Base-by-base conservation (phyloP, 2,888 invertebrate genomes). In the Synanthedon tipuliformis region DNA sequence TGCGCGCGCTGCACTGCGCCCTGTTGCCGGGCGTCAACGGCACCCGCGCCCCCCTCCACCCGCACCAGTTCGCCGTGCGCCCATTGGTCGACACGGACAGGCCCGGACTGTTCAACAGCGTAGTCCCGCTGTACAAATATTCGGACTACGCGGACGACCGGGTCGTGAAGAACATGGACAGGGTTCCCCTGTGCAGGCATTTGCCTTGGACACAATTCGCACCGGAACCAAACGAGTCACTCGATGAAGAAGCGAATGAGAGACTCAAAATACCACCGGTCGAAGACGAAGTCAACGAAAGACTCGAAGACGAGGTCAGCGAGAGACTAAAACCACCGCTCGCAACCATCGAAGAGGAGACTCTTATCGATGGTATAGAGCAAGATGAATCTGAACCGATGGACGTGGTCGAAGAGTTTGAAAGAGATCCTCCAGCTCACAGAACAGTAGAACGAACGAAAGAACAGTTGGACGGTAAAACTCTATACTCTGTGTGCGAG, bases 11-110 rank as follows among this genome's bases (percentile, higher is more conserved):
- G 54, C 90, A 90, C 70, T 78, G 89, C 69, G 80, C 76, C 48
- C 79, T 71, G 57, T 75, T 90, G 59, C 86, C 89, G 51, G 90
- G 90, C 56, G 78, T 92, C 51, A 92, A 91, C 72, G 91, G 90
- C 59, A 90, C 90, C 56, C 81, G 89, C 16, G 86, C 86, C 2
- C 84, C 82, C 0, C 60, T 77, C 16, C 62, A 69, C 51, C 81
- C 80, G 34, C 82, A 81, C 65, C 69, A 64, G 57, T 78, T 71
- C 78, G 78, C 78, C 69, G 89, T 81, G n/a, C 68, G 86, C 1
- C 63, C 69, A 3, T 74, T 78, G 11, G 59, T 59, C 12, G 63
- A 72, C 57, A 68, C 75, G 18, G 75, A 71, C 12, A 57, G 61
- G 3, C 69, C 78, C n/a, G 79, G 66, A 10, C 75, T 88, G 4